Evolutionary conservation across 2,888 invertebrate genomes (phyloP).

Genomic region (Ganaspis brasiliensis): DNA sequence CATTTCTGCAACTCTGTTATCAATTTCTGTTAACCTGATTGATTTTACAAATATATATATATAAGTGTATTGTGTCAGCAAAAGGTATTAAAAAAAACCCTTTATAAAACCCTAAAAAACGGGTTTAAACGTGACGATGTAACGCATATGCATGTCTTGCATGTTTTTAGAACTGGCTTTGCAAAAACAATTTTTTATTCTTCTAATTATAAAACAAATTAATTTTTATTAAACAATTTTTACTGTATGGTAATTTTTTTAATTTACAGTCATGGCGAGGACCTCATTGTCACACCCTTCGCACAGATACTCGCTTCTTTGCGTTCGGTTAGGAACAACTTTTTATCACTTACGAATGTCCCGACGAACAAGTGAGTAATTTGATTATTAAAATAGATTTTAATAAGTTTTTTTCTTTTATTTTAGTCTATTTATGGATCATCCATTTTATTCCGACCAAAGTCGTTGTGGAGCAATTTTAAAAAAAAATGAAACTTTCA

Average conservation of each 20-base stretch:
- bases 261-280: slow-evolving; percentile 95
- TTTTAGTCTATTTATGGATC: too few relatives aligned
- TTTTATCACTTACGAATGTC: slow-evolving; percentile 98
- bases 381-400: slow-evolving; percentile 47
- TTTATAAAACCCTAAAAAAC: neutral
- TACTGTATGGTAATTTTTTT: neutral
- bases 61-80: neutral
- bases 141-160: slow-evolving; percentile 3
- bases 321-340: slow-evolving; percentile 98
- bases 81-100: neutral
- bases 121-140: slow-evolving; percentile 30
- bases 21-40: neutral
- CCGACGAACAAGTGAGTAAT: slow-evolving; percentile 91
- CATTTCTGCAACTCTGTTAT: neutral
- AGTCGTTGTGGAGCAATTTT: too few relatives aligned
- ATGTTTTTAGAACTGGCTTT: slow-evolving; percentile 26
- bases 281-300: slow-evolving; percentile 99
- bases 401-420: too few relatives aligned
- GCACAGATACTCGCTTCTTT: slow-evolving; percentile 99
- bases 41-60: neutral
- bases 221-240: neutral
- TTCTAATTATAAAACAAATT: neutral
- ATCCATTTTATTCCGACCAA: too few relatives aligned
- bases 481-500: too few relatives aligned
- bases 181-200: neutral